A percentile compares a stretch with the other conserved stretches of the same genome.
Evolutionary conservation across 2,888 invertebrate genomes (phyloP).

Genomic region (Patella caerulea): DNA sequence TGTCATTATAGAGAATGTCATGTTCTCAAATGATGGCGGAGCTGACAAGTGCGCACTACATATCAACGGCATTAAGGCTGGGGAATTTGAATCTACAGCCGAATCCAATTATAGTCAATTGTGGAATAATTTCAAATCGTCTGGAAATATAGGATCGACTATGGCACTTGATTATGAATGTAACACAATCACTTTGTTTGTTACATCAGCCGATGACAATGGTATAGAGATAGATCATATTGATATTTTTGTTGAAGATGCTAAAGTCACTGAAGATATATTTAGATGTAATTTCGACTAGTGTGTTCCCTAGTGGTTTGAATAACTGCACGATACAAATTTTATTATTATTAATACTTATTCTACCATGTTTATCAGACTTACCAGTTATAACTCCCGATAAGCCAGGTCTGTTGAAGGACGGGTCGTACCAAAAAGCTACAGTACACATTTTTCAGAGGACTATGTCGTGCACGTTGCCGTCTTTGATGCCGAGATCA

Average conservation of each 20-base stretch:
- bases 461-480: conserved; percentile 54
- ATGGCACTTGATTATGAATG: conserved; percentile 34
- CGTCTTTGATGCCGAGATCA: conserved; percentile 43
- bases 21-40: too few species aligned
- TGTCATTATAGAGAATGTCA: too few species aligned
- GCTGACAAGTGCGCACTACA: conserved; percentile 12
- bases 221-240: conserved; percentile 48
- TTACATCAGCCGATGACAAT: conserved; percentile 32
- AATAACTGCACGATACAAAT: too few species aligned
- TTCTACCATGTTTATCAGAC: neutral
- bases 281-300: too few species aligned
- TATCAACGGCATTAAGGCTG: conserved; percentile 33
- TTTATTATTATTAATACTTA: too few species aligned
- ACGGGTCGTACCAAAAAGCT: conserved; percentile 41
- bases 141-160: conserved; percentile 37
- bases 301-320: too few species aligned
- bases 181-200: conserved; percentile 37
- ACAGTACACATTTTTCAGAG: conserved; percentile 51
- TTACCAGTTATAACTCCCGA: neutral
- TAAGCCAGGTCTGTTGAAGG: conserved; percentile 16
- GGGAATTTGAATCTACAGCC: conserved; percentile 24
- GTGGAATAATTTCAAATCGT: conserved; percentile 16
- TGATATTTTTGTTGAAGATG: conserved; percentile 42
- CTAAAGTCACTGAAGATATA: neutral
- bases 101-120: conserved; percentile 6